Conservation (phyloP, 2,113 vertebrate genomes). For the Tragelaphus imberbis region DNA sequence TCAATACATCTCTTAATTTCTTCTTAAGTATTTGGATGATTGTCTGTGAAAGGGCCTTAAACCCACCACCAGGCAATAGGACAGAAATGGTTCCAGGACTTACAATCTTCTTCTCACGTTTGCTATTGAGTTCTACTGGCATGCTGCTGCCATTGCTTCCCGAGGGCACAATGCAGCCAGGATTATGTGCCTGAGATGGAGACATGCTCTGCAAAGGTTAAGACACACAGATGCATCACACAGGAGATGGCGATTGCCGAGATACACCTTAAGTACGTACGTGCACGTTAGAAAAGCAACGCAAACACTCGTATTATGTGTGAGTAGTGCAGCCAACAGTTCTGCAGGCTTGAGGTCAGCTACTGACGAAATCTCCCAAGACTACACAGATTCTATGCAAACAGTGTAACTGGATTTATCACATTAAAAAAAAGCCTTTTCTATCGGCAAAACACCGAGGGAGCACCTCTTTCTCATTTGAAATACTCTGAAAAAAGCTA, state of each 20-base stretch:
- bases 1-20: background rate
- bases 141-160: conserved; percentile 82
- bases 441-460: background rate
- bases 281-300: conserved; percentile 54
- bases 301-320: background rate
- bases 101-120: conserved; percentile 85
- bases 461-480: background rate
- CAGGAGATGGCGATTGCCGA: conserved; percentile 41
- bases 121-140: conserved; percentile 80
- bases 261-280: background rate
- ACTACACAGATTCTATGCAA: background rate
- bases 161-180: conserved; percentile 84
- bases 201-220: conserved; percentile 95
- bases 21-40: background rate
- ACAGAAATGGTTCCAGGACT: conserved; percentile 75
- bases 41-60: conserved; percentile 53
- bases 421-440: background rate
- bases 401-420: background rate
- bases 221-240: conserved; percentile 85
- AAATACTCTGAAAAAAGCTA: background rate
- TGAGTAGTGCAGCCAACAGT: background rate
- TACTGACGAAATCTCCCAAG: background rate
- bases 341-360: background rate
- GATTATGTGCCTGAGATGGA: conserved; percentile 85
- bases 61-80: conserved; percentile 76